Evolutionary conservation across 2,888 invertebrate genomes (phyloP).

Genomic region (Hirudinaria manillensis): DNA sequence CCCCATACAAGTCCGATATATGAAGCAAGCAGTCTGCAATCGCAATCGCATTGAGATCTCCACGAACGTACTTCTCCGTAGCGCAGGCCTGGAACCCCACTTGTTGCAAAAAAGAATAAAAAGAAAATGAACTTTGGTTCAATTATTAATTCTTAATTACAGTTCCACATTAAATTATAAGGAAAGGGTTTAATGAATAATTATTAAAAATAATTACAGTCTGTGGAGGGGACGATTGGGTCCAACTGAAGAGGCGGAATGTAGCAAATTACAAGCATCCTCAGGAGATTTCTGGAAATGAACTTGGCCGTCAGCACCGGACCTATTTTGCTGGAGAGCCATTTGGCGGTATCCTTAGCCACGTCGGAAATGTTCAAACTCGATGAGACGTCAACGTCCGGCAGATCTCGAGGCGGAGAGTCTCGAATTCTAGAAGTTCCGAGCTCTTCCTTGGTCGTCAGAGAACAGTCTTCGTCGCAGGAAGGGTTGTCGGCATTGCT

Average conservation of each 20-base stretch:
- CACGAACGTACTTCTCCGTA: slow-evolving; percentile 51
- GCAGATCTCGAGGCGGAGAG: background rate
- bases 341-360: slow-evolving; percentile 60
- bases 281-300: slow-evolving; percentile 79
- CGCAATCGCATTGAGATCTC: slow-evolving; percentile 75
- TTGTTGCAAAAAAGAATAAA: slow-evolving; percentile 13
- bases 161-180: background rate
- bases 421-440: background rate
- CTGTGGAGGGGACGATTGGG: background rate
- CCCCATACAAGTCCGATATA: slow-evolving; percentile 63
- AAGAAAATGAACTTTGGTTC: background rate
- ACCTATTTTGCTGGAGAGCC: slow-evolving; percentile 86
- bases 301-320: slow-evolving; percentile 86
- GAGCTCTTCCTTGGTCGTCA: background rate
- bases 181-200: background rate
- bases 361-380: slow-evolving; percentile 43
- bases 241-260: slow-evolving; percentile 58
- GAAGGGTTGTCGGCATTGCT: background rate
- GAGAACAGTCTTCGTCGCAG: background rate
- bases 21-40: slow-evolving; percentile 84
- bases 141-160: background rate
- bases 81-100: slow-evolving; percentile 25
- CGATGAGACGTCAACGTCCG: background rate
- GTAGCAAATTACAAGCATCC: slow-evolving; percentile 89
- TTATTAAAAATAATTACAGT: slow-evolving; percentile 18